These are phyloP conservation scores for Engystomops pustulosus DNA, from an alignment of 2,113 vertebrate genomes.

Conservation along the genomic window DNA sequence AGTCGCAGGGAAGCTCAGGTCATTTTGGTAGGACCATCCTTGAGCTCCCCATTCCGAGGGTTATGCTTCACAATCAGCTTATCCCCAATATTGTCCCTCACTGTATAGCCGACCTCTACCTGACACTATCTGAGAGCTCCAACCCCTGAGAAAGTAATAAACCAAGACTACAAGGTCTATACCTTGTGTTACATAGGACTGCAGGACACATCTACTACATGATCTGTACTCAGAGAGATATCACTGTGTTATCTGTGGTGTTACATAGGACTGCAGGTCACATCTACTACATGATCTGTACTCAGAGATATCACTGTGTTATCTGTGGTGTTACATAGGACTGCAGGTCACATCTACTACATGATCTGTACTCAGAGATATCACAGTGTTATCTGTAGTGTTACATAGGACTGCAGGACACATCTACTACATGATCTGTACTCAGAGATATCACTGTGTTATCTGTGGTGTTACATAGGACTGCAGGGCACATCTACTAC, in stretches of 20 bases:
- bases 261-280: neutral
- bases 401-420: neutral
- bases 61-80: neutral
- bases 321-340: conserved; percentile 1
- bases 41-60: too few relatives aligned
- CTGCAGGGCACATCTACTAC: neutral
- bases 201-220: neutral
- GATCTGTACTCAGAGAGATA: too few relatives aligned
- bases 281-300: neutral
- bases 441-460: neutral
- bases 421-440: neutral
- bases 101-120: neutral
- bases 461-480: neutral
- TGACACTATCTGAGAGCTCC: neutral
- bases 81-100: neutral
- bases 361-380: neutral
- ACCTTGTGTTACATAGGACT: conserved; percentile 17
- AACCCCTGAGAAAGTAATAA: neutral
- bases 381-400: neutral
- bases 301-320: neutral
- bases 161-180: too few relatives aligned
- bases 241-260: conserved; percentile 7
- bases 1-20: too few relatives aligned
- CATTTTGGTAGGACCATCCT: too few relatives aligned
- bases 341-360: neutral